Evolutionary conservation across 2,797 vertebrate genomes (phyloP).

Genomic region (Danio albolineatus): DNA sequence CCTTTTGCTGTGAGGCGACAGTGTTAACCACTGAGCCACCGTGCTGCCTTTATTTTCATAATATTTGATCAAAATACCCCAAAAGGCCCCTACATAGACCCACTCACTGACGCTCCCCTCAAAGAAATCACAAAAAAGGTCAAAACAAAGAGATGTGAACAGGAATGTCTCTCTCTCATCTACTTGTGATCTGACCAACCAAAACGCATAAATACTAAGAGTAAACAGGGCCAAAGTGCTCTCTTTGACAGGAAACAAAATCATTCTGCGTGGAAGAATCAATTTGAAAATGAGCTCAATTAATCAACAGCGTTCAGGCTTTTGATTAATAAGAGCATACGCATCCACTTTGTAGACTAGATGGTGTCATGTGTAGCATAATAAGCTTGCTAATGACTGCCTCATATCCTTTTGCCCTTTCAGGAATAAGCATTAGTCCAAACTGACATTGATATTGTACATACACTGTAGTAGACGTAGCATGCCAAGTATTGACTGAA

Average conservation of each 20-base stretch:
- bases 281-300: slow-evolving; percentile 10
- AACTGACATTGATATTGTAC: slow-evolving; percentile 49
- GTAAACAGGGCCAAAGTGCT: background rate
- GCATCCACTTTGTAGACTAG: slow-evolving; percentile 15
- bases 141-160: too few relatives aligned
- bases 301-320: background rate
- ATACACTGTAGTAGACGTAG: slow-evolving; percentile 33
- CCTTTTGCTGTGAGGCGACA: too few relatives aligned
- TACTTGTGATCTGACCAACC: too few relatives aligned
- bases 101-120: too few relatives aligned
- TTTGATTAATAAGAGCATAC: slow-evolving; percentile 29
- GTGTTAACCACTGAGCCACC: too few relatives aligned
- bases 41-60: too few relatives aligned
- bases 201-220: too few relatives aligned
- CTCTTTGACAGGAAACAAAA: slow-evolving; percentile 5
- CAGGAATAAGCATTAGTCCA: slow-evolving; percentile 50
- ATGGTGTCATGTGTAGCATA: slow-evolving; percentile 23
- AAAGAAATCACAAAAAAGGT: too few relatives aligned
- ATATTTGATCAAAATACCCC: too few relatives aligned
- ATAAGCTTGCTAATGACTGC: slow-evolving; percentile 45
- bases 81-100: too few relatives aligned
- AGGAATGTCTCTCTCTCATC: too few relatives aligned
- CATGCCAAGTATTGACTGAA: slow-evolving; percentile 50
- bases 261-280: background rate
- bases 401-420: slow-evolving; percentile 38